Base-by-base conservation (phyloP, 2,888 invertebrate genomes). In the Cremastinae sp. region DNA sequence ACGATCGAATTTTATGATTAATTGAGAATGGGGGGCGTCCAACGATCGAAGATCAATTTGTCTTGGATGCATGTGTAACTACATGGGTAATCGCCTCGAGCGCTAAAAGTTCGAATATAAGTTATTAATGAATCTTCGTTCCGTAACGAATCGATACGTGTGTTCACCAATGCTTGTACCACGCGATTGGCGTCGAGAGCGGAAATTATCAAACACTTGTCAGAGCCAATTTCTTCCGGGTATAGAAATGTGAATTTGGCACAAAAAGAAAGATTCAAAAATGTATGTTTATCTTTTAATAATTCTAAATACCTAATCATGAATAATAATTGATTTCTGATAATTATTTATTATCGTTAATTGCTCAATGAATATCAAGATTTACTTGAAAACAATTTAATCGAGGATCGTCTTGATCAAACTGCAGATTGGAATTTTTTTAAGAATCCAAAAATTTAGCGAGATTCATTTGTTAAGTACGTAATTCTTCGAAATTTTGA, bases 1-100 rank as follows among this genome's bases (percentile, higher is more conserved):
- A 28, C 2, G 83, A 84, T 82, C 83, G 80, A 80, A 80, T 84
- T 77, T 78, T 82, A 79, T 83, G 84, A 85, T 85, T 85, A 84
- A 85, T 85, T 80, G 85, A 80, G 81, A 74, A 75, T 81, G 45
- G 77, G 45, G 77, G 58, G 77, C 75, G 72, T 78, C 74, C 2
- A 79, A 74, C 83, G 82, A 82, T 85, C 79, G 80, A 76, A 74
- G 78, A 80, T 78, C 82, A 84, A 85, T 85, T 85, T 84, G 84
- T 85, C 84, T 84, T 75, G 65, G 45, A 43, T 78, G 83, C 74
- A 45, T 70, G 28, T 53, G 22, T 49, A 56, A 55, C 22, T 47
- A 51, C n/a, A n/a, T 22, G 61, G 41, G n/a, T 62, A 51, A 22
- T 61, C 61, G 51, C 68, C 64, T 70, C 75, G 62, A 74, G 69